Conservation (phyloP, 2,797 vertebrate species). For the Passerculus sandwichensis region DNA sequence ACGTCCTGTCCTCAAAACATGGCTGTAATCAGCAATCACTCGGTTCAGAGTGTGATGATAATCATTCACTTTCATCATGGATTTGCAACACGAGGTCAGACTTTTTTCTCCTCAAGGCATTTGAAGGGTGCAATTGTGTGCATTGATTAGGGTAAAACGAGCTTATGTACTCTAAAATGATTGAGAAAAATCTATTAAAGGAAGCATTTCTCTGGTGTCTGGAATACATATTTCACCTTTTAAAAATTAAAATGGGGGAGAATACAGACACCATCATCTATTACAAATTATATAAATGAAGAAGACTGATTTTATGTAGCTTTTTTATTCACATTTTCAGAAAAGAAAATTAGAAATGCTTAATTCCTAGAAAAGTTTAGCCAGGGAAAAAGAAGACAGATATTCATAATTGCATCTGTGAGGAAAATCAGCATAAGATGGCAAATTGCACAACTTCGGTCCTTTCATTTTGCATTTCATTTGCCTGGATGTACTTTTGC, state of each 20-base stretch:
- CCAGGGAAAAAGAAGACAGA: background rate
- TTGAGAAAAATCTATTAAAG: background rate
- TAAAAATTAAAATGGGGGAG: background rate
- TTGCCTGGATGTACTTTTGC: slow-evolving; percentile 6
- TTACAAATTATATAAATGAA: background rate
- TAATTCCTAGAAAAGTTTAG: slow-evolving; percentile 33
- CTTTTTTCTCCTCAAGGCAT: background rate
- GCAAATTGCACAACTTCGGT: background rate
- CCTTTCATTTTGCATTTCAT: background rate
- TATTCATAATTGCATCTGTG: background rate
- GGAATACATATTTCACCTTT: background rate
- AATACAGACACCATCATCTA: slow-evolving; percentile 19
- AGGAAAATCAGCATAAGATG: background rate
- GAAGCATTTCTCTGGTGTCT: background rate
- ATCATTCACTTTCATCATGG: background rate
- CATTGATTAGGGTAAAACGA: background rate
- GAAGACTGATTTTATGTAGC: slow-evolving; percentile 36
- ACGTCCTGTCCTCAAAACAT: background rate
- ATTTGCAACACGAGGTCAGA: background rate
- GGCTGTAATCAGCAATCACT: background rate
- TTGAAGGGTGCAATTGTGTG: background rate
- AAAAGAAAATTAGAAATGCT: slow-evolving; percentile 50
- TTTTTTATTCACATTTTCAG: slow-evolving; percentile 25
- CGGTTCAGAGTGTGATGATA: background rate
- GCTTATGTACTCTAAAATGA: background rate